A percentile compares a stretch with the other conserved stretches of the same genome.
These are phyloP conservation scores for Heliconius ethilla DNA, from an alignment of 2,888 invertebrate species.

Conservation along the genomic window DNA sequence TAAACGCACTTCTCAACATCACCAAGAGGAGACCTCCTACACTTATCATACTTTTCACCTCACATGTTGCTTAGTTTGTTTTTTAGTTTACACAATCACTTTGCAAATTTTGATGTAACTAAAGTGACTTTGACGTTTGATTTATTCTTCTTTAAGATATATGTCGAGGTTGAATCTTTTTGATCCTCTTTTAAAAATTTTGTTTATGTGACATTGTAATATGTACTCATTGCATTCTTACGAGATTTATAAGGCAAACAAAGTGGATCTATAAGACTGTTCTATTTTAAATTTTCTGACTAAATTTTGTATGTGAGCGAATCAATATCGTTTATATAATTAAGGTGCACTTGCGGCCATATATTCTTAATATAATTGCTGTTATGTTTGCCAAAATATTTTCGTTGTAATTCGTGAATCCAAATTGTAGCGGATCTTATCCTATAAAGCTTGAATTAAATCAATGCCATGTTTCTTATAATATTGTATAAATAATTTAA, in stretches of 20 bases:
- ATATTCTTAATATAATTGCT: constrained; percentile 33
- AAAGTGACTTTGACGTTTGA: constrained; percentile 48
- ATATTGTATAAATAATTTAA: constrained; percentile 25
- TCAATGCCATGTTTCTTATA: constrained; percentile 18
- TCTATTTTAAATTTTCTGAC: constrained; percentile 13
- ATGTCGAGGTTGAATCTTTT: constrained; percentile 34
- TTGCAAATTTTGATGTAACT: constrained; percentile 50
- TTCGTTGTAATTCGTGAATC: constrained; percentile 26
- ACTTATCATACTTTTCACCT: constrained; percentile 56
- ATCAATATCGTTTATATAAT: constrained; percentile 27
- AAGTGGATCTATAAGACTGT: neutral
- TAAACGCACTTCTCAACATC: constrained; percentile 68
- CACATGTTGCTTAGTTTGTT: constrained; percentile 44
- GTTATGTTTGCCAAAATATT: constrained; percentile 34
- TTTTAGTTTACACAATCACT: constrained; percentile 38
- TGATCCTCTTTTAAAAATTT: constrained; percentile 37
- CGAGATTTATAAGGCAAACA: constrained; percentile 25
- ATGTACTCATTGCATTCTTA: constrained; percentile 3
- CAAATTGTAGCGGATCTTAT: constrained; percentile 24
- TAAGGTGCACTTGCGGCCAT: constrained; percentile 31
- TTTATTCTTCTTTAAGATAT: constrained; percentile 51
- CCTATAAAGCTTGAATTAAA: constrained; percentile 13
- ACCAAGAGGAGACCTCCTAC: constrained; percentile 58
- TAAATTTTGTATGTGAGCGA: constrained; percentile 15
- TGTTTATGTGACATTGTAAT: constrained; percentile 25